Conservation (phyloP, 2,888 invertebrate genomes). For the Druceiella hillmani region DNA sequence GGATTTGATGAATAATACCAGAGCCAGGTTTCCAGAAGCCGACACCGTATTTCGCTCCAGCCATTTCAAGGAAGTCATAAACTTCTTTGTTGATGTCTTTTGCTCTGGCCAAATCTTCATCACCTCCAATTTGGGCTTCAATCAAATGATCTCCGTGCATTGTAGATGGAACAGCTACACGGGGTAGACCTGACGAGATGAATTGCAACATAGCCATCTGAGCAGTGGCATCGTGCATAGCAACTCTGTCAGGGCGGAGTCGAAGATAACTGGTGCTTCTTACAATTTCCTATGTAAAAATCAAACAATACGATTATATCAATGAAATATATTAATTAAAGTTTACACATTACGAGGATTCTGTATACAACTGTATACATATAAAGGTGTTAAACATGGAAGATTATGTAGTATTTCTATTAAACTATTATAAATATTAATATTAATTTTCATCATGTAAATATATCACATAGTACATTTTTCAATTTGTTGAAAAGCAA, state of each 20-base stretch:
- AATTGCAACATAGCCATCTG: constrained; percentile 99
- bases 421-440: too few species aligned
- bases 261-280: constrained; percentile 90
- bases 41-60: constrained; percentile 97
- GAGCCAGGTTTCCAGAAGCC: constrained; percentile 99
- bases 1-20: constrained; percentile 99
- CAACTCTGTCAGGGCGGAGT: constrained; percentile 94
- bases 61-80: constrained; percentile 88
- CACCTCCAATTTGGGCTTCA: constrained; percentile 91
- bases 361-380: too few species aligned
- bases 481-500: too few species aligned
- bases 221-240: constrained; percentile 99
- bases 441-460: too few species aligned
- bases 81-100: constrained; percentile 72
- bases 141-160: constrained; percentile 99
- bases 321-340: too few species aligned
- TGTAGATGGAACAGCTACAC: constrained; percentile 96
- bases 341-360: too few species aligned
- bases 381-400: too few species aligned
- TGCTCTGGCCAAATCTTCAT: constrained; percentile 85
- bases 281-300: constrained; percentile 61
- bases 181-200: constrained; percentile 93
- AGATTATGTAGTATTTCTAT: too few species aligned
- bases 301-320: constrained; percentile 2
- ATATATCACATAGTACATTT: too few species aligned